Conservation (phyloP, 2,113 vertebrate species). For the Tetrao urogallus region DNA sequence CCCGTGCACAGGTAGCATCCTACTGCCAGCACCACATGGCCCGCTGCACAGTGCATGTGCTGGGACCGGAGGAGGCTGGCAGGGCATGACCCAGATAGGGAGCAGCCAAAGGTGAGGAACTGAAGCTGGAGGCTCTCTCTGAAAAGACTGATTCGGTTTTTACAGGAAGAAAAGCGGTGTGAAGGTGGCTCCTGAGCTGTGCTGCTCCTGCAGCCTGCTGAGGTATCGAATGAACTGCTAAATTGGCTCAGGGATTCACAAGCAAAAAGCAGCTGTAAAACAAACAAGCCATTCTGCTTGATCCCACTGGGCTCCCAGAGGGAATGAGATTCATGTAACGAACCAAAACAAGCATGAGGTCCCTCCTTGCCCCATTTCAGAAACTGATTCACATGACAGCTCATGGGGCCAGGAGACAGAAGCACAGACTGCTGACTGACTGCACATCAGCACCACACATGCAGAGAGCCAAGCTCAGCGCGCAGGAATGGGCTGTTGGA, state of each 20-base stretch:
- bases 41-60: neutral
- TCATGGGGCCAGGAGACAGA: neutral
- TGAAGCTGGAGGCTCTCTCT: neutral
- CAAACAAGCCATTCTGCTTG: neutral
- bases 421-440: neutral
- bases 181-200: neutral
- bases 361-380: neutral
- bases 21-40: rapidly evolving
- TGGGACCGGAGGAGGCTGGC: neutral
- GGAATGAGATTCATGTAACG: neutral
- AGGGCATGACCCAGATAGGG: neutral
- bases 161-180: neutral
- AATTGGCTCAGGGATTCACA: constrained; percentile 30
- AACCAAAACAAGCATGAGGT: constrained; percentile 1
- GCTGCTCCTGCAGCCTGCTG: rapidly evolving
- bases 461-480: neutral
- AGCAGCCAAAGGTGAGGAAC: neutral
- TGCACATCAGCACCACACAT: neutral
- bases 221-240: neutral
- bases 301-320: neutral
- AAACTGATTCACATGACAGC: neutral
- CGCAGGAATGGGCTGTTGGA: rapidly evolving
- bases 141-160: neutral
- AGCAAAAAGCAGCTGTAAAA: neutral
- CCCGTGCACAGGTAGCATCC: neutral